Conservation (phyloP, 2,113 vertebrate genomes). For the Myotis yumanensis region DNA sequence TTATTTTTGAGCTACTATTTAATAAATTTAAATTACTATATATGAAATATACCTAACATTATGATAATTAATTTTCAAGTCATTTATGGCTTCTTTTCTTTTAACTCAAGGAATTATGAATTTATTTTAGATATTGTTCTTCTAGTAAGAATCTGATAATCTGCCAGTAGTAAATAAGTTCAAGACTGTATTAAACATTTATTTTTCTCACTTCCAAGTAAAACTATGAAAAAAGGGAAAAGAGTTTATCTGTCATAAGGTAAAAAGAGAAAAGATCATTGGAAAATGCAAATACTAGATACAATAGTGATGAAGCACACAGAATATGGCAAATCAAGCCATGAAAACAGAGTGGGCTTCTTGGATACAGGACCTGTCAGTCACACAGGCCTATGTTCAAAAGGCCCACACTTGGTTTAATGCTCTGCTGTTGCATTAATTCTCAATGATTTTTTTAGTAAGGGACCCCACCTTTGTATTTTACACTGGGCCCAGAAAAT, state of each 20-base stretch:
- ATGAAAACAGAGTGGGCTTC: background rate
- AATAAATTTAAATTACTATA: background rate
- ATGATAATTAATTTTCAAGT: background rate
- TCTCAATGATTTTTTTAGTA: background rate
- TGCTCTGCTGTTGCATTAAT: background rate
- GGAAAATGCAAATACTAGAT: background rate
- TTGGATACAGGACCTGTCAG: fast-evolving
- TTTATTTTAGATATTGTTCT: background rate
- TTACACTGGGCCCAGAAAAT: background rate
- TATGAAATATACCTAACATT: background rate
- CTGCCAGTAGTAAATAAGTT: background rate
- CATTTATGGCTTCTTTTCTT: background rate
- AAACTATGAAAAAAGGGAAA: background rate
- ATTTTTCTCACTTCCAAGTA: background rate
- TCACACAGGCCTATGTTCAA: background rate
- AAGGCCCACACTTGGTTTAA: background rate
- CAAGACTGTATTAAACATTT: background rate
- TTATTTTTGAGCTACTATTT: background rate
- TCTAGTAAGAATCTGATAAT: background rate
- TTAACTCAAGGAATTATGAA: background rate
- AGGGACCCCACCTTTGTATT: background rate
- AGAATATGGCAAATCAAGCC: fast-evolving
- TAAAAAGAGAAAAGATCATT: background rate
- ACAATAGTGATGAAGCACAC: background rate
- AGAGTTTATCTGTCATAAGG: too few species aligned